These are phyloP conservation scores for Chinchilla lanigera DNA, from an alignment of 2,113 vertebrate genomes.

Conservation along the genomic window DNA sequence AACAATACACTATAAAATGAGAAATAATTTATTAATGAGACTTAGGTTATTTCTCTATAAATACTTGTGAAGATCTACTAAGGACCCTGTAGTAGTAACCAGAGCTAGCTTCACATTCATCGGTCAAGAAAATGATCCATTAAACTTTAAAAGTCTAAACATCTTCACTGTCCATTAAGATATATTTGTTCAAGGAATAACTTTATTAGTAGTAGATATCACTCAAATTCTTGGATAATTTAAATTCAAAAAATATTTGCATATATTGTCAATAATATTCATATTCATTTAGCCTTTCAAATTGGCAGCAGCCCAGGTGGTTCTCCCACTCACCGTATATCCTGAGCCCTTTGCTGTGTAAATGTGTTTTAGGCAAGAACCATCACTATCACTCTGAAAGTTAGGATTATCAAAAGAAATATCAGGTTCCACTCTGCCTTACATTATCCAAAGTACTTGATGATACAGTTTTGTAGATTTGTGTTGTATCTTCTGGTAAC, in stretches of 20 bases:
- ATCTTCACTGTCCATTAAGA: background rate
- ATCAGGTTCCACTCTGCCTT: background rate
- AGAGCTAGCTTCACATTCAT: background rate
- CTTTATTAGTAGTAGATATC: background rate
- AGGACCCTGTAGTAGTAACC: background rate
- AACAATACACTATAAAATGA: background rate
- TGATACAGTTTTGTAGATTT: background rate
- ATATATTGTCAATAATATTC: background rate
- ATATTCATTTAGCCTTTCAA: constrained; percentile 11
- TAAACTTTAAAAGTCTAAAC: background rate
- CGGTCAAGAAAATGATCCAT: background rate
- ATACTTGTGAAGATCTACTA: background rate
- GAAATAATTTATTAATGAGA: background rate
- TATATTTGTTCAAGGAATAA: background rate
- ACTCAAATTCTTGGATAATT: background rate
- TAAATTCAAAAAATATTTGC: background rate
- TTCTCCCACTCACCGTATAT: background rate
- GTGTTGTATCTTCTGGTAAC: background rate
- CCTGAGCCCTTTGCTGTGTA: background rate
- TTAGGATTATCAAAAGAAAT: background rate
- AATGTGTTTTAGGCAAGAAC: background rate
- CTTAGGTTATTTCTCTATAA: background rate
- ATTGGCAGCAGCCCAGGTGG: accelerated
- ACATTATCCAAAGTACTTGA: background rate
- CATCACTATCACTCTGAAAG: background rate